Percentiles rank a stretch among this genome's conserved stretches.
Evolutionary conservation across 2,888 invertebrate species (phyloP).

Genomic region (Cistogaster globosa): DNA sequence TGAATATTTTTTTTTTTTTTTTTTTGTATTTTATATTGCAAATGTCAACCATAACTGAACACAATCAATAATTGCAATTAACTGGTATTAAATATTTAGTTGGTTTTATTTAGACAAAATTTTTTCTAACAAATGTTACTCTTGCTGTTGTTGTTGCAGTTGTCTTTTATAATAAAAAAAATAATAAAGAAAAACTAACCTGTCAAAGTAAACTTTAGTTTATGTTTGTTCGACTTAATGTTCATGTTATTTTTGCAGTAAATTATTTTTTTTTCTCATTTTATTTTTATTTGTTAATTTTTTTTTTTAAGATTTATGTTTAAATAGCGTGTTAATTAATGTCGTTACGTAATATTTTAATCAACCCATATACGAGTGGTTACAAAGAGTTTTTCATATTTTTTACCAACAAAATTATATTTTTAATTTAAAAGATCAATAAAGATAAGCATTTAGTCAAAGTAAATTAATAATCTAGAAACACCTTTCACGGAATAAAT

Average conservation of each 20-base stretch:
- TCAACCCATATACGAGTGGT: conserved; percentile 52
- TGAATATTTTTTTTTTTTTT: conserved; percentile 25
- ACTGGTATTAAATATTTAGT: conserved; percentile 63
- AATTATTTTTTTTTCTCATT: conserved; percentile 20
- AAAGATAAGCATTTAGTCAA: conserved; percentile 26
- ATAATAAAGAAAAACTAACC: conserved; percentile 52
- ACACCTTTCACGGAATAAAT: conserved; percentile 23
- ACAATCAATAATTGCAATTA: conserved; percentile 72
- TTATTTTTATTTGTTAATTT: conserved; percentile 4
- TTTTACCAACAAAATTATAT: neutral
- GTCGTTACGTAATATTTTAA: conserved; percentile 69
- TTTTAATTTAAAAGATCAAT: conserved; percentile 53
- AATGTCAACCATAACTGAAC: conserved; percentile 71
- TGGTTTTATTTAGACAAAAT: conserved; percentile 53
- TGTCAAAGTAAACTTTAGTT: conserved; percentile 64
- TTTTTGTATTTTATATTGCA: conserved; percentile 48
- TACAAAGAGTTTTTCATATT: conserved; percentile 15
- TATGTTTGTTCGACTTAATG: conserved; percentile 61
- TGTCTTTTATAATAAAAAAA: conserved; percentile 45
- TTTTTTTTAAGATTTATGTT: conserved; percentile 63
- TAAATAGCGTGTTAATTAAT: conserved; percentile 72
- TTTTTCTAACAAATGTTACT: conserved; percentile 19
- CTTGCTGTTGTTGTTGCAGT: conserved; percentile 23
- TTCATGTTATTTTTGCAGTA: conserved; percentile 59
- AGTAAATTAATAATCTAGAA: conserved; percentile 21